A percentile compares a stretch with the other conserved stretches of the same genome.
These are phyloP conservation scores for Achlya flavicornis DNA, from an alignment of 2,888 invertebrate species.

Conservation along the genomic window DNA sequence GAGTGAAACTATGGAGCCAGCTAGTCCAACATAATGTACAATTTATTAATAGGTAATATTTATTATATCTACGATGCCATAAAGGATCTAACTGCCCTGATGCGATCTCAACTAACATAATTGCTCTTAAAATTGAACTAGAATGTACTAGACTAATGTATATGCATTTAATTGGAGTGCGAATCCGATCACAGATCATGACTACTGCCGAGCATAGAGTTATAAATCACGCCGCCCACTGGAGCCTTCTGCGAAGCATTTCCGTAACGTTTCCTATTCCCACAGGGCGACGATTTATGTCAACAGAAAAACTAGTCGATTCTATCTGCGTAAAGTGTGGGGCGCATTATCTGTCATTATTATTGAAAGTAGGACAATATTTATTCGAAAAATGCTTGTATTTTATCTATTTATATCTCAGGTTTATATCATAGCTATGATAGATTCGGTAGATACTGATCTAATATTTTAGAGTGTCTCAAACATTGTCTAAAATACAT, in stretches of 20 bases:
- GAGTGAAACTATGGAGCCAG: too few relatives aligned
- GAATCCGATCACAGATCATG: conserved; percentile 7
- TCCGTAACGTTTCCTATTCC: conserved; percentile 61
- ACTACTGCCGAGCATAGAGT: conserved; percentile 26
- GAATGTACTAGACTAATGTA: conserved; percentile 5
- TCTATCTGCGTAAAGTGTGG: conserved; percentile 37
- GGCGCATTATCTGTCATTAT: conserved; percentile 38
- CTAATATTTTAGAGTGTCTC: too few relatives aligned
- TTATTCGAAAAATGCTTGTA: not conserved
- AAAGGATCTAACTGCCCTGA: not conserved
- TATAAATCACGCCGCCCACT: conserved; percentile 66
- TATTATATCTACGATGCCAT: not conserved
- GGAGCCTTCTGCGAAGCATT: conserved; percentile 64
- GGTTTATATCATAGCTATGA: too few relatives aligned
- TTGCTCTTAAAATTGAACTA: conserved; percentile 6
- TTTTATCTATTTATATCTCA: too few relatives aligned
- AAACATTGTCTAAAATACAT: too few relatives aligned
- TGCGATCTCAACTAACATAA: conserved; percentile 1
- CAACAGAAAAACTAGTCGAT: conserved; percentile 68
- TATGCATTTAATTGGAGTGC: conserved; percentile 6
- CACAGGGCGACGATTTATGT: conserved; percentile 68
- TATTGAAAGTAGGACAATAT: conserved; percentile 20
- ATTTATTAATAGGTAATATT: too few relatives aligned
- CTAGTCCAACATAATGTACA: too few relatives aligned
- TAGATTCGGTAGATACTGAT: too few relatives aligned